Base-by-base conservation (phyloP, 2,797 vertebrate species). In the Paguma larvata region DNA sequence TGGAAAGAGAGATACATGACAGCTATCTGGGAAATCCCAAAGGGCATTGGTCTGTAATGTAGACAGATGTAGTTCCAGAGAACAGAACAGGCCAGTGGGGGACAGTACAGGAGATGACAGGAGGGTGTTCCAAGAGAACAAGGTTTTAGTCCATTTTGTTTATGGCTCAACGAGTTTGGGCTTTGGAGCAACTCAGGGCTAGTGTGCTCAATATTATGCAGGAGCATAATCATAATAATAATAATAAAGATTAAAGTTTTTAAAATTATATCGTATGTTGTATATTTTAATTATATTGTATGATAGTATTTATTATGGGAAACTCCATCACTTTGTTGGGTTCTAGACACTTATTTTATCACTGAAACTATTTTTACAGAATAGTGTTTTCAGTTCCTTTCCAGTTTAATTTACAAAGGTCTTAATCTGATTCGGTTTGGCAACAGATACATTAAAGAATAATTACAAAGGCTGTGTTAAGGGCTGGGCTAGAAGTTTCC, bases 361-460 rank as follows among this genome's bases (percentile, higher is more conserved):
- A n/a, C 59, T 91, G 68, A 44, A 23, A 65, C 34, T 93, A 62
- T 86, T 86, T 92, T 72, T 77, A 68, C 14, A 46, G 46, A 67
- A 32, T 83, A 53, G 93, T 72, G 27, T 84, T 94, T 97, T 96
- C 72, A 72, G 18, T 46, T 73, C 6, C 82, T 77, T 67, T 85
- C 59, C 83, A 80, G 46, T 85, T n/a, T 84, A 89, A 41, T 53
- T 77, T 94, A 53, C 84, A 21, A 86, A 80, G 27, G 13, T 75
- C 15, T 89, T 73, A 84, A 51, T 82, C 27, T 63, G 51, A 82
- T 93, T 92, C 34, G 3, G 13, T 3, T 82, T 89, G 48, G 62
- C 72, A 90, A 92, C 23, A 94, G 65, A 78, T 16, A 92, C 23
- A 89, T 59, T 14, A 83, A 92, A 59, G 25, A 96, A 95, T 85